Percentiles rank a stretch among this genome's conserved stretches.
These are phyloP conservation scores for Camelus dromedarius DNA, from an alignment of 2,113 vertebrate genomes.

Conservation along the genomic window DNA sequence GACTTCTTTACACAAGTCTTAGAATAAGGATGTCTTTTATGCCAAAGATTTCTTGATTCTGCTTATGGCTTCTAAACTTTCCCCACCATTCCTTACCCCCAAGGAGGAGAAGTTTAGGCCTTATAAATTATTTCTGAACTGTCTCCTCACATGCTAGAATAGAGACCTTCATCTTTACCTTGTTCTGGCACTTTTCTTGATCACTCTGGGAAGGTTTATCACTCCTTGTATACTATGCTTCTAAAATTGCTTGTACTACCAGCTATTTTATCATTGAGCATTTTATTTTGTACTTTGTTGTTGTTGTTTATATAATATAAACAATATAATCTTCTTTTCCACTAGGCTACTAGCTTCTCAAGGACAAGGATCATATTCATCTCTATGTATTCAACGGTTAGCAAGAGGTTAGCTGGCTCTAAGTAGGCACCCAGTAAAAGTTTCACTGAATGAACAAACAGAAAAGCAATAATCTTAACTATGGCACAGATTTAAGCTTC, in stretches of 20 bases:
- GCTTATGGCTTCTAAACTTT: background rate
- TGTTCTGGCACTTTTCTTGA: background rate
- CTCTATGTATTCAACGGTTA: background rate
- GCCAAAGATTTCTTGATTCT: slow-evolving; percentile 18
- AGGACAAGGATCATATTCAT: background rate
- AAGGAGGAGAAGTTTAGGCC: background rate
- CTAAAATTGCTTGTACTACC: slow-evolving; percentile 34
- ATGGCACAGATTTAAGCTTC: slow-evolving; percentile 1
- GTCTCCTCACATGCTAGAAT: slow-evolving; percentile 4
- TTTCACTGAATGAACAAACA: slow-evolving; percentile 15
- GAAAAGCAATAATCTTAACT: background rate
- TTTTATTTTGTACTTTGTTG: slow-evolving; percentile 45
- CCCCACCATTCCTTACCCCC: background rate
- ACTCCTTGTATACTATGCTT: background rate
- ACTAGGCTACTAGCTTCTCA: slow-evolving; percentile 10
- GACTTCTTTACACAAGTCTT: background rate
- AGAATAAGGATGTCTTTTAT: background rate
- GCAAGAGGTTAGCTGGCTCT: background rate
- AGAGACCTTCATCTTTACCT: background rate
- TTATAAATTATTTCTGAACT: background rate
- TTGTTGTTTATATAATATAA: slow-evolving; percentile 29
- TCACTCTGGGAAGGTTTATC: background rate
- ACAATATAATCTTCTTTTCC: background rate
- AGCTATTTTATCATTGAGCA: slow-evolving; percentile 21
- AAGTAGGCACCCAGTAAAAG: slow-evolving; percentile 10